Percentiles rank a stretch among this genome's conserved stretches.
phyloP scores from a whole-genome alignment of 1,140 invertebrate species.

The Drosophila kurseongensis region DNA sequence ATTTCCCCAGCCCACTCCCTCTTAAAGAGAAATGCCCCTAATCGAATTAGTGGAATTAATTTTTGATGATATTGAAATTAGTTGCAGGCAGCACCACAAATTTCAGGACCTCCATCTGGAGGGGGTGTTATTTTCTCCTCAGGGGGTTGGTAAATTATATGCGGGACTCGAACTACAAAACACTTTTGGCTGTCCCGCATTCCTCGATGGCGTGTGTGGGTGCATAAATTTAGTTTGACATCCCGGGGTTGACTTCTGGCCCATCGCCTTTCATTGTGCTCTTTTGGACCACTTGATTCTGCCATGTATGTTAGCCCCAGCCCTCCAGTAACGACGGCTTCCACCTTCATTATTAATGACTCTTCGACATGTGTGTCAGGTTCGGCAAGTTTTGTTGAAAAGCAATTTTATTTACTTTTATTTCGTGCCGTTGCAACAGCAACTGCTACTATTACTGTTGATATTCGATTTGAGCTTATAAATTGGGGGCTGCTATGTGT shows the following conservation, averaged over 20 bases:
- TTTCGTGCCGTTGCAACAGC: slow-evolving; percentile 8
- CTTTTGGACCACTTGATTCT: slow-evolving; percentile 38
- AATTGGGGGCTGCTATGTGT: slow-evolving; percentile 61
- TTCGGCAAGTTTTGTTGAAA: slow-evolving; percentile 80
- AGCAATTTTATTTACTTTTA: slow-evolving; percentile 82
- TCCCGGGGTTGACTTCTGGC: slow-evolving; percentile 53
- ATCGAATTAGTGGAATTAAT: slow-evolving; percentile 85
- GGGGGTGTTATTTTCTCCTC: slow-evolving; percentile 5
- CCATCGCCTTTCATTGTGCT: slow-evolving; percentile 64
- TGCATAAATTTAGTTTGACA: slow-evolving; percentile 84
- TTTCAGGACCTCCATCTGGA: background rate
- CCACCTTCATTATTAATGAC: slow-evolving; percentile 80
- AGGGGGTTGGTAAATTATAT: slow-evolving; percentile 27
- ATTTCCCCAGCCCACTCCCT: slow-evolving; percentile 31
- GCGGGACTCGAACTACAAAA: slow-evolving; percentile 65
- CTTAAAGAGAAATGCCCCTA: slow-evolving; percentile 64
- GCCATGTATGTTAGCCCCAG: background rate
- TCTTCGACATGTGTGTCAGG: slow-evolving; percentile 80
- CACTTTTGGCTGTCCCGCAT: slow-evolving; percentile 66
- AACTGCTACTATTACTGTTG: slow-evolving; percentile 23
- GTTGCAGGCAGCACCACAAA: slow-evolving; percentile 70
- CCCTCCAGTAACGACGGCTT: slow-evolving; percentile 30
- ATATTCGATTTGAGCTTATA: slow-evolving; percentile 67
- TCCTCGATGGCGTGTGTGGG: slow-evolving; percentile 47
- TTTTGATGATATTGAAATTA: slow-evolving; percentile 85